Evolutionary conservation across 2,797 vertebrate species (phyloP).

Genomic region (Crypturellus tataupa): DNA sequence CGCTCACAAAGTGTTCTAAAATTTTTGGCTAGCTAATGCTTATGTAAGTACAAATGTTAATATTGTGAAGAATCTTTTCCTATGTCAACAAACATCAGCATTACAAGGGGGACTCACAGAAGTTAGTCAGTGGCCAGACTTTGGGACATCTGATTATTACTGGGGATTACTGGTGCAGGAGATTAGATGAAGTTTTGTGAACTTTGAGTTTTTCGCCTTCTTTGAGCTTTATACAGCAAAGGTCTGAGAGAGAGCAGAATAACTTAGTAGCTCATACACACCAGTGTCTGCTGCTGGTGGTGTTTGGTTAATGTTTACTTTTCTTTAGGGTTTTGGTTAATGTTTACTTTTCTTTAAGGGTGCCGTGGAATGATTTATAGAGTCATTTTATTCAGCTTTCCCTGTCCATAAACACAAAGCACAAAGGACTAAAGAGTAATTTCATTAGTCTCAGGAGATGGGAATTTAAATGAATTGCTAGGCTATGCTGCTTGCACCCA

Average conservation of each 20-base stretch:
- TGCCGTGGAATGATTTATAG: not conserved
- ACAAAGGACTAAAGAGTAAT: not conserved
- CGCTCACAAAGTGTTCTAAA: not conserved
- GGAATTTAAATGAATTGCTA: not conserved
- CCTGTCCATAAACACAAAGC: not conserved
- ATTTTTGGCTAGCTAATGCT: not conserved
- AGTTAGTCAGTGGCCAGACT: not conserved
- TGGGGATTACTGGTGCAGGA: not conserved
- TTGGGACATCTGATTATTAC: not conserved
- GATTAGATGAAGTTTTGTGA: not conserved
- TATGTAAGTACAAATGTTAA: not conserved
- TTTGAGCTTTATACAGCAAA: not conserved
- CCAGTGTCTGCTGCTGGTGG: not conserved
- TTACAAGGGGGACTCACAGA: not conserved
- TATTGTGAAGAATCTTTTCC: not conserved
- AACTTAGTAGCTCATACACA: not conserved
- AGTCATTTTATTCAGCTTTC: not conserved
- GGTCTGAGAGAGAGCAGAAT: not conserved
- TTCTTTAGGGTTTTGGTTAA: not conserved
- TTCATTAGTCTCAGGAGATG: not conserved
- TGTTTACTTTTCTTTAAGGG: not conserved
- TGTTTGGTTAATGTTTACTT: not conserved
- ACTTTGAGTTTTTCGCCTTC: not conserved
- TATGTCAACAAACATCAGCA: not conserved
- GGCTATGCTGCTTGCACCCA: not conserved